A percentile compares a stretch with the other conserved stretches of the same genome.
phyloP scores from a whole-genome alignment of 1,140 invertebrate genomes.

The Venturia canescens region DNA sequence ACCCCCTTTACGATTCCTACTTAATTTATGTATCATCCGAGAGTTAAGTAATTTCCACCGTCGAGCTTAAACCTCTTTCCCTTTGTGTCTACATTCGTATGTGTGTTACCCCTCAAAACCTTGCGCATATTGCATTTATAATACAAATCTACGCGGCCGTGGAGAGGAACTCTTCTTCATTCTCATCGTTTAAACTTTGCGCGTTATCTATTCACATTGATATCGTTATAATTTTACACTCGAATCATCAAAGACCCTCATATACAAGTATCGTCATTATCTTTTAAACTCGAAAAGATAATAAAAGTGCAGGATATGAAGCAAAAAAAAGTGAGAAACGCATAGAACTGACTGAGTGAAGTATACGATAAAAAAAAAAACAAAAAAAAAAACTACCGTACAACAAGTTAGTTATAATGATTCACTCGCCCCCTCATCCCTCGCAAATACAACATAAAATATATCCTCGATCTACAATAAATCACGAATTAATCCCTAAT shows the following conservation, averaged over 20 bases:
- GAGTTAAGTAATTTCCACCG: slow-evolving; percentile 78
- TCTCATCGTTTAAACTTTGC: slow-evolving; percentile 52
- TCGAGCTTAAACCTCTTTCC: slow-evolving; percentile 58
- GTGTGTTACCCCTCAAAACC: not conserved
- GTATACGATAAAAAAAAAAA: too few species aligned
- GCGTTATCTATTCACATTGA: slow-evolving; percentile 38
- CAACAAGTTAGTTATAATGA: too few species aligned
- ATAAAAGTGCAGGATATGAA: too few species aligned
- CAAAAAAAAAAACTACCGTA: not conserved
- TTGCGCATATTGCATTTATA: slow-evolving; percentile 27
- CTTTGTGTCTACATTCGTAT: not conserved
- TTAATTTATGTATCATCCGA: slow-evolving; percentile 79
- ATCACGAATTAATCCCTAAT: not conserved
- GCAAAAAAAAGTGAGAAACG: too few species aligned
- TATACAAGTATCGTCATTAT: too few species aligned
- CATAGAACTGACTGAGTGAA: too few species aligned
- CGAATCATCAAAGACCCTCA: too few species aligned
- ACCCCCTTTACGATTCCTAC: slow-evolving; percentile 76
- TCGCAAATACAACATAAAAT: too few species aligned
- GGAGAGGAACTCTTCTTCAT: slow-evolving; percentile 56
- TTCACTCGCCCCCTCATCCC: too few species aligned
- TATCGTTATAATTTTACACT: not conserved
- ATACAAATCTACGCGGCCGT: slow-evolving; percentile 40
- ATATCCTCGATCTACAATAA: not conserved
- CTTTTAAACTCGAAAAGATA: too few species aligned